phyloP scores from a whole-genome alignment of 30 jellyfish, hydroid and myxozoan species.

The Cassiopea xamachana region DNA sequence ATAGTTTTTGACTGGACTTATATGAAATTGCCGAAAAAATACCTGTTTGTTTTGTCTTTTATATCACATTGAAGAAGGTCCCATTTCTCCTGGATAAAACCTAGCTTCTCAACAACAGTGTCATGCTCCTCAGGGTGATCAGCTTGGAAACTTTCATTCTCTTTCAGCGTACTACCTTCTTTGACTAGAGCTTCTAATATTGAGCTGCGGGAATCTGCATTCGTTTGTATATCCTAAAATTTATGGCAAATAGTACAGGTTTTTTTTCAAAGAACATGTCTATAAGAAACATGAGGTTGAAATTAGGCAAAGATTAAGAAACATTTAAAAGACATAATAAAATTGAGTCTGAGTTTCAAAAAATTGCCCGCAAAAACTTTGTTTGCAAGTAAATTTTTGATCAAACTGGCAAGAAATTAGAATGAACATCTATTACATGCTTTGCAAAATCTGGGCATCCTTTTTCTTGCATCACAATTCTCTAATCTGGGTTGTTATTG shows the following conservation, averaged over 20 bases:
- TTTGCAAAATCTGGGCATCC: too few species aligned
- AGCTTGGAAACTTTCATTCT: constrained; percentile 17
- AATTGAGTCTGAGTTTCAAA: too few species aligned
- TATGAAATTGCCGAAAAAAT: not conserved
- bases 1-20: not conserved
- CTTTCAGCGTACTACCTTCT: constrained; percentile 50
- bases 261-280: too few species aligned
- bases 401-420: too few species aligned
- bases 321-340: too few species aligned
- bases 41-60: constrained; percentile 25
- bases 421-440: too few species aligned
- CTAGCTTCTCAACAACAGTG: constrained; percentile 23
- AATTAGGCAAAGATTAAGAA: too few species aligned
- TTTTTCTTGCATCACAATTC: too few species aligned
- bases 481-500: too few species aligned
- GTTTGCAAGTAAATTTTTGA: too few species aligned
- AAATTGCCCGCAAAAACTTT: too few species aligned
- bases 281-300: too few species aligned
- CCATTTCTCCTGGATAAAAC: constrained; percentile 37
- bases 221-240: constrained; percentile 49
- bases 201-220: constrained; percentile 40
- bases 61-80: constrained; percentile 11
- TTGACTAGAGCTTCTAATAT: constrained; percentile 33
- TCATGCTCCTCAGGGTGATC: constrained; percentile 56
- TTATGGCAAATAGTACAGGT: not conserved